phyloP scores from a whole-genome alignment of 2,888 invertebrate genomes.

The Hirtodrosophila duncani region DNA sequence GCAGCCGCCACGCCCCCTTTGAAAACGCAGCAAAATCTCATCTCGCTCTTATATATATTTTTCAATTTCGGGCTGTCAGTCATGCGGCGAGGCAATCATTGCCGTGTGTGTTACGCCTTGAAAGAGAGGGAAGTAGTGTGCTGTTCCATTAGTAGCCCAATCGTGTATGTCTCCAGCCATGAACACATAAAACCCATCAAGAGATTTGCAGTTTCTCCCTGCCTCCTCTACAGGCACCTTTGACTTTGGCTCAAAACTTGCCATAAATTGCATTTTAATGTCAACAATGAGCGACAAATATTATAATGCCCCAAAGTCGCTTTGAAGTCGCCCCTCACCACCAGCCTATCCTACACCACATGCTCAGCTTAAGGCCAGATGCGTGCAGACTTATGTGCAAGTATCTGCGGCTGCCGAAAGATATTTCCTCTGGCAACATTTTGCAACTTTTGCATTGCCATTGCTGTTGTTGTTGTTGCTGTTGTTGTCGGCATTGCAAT shows the following conservation, averaged over 20 bases:
- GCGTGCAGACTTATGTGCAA: constrained; percentile 69
- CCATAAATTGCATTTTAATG: constrained; percentile 72
- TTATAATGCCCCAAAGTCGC: constrained; percentile 51
- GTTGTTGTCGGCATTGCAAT: constrained; percentile 40
- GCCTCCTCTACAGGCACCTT: constrained; percentile 27
- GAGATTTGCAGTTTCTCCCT: too few relatives aligned
- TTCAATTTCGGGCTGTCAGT: constrained; percentile 35
- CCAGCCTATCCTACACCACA: background rate
- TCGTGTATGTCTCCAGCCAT: background rate
- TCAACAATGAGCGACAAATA: constrained; percentile 70
- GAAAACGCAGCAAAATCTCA: constrained; percentile 24
- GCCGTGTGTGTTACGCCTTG: constrained; percentile 47
- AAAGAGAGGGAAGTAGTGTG: constrained; percentile 12
- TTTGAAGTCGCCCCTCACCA: constrained; percentile 9
- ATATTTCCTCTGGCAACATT: constrained; percentile 66
- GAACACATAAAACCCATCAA: too few relatives aligned
- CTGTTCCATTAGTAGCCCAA: constrained; percentile 26
- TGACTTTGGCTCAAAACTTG: too few relatives aligned
- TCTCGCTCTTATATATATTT: constrained; percentile 11
- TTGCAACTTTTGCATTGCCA: constrained; percentile 59
- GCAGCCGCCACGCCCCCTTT: constrained; percentile 32
- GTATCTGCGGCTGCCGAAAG: constrained; percentile 70
- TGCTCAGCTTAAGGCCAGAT: constrained; percentile 20
- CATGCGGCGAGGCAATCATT: constrained; percentile 53
- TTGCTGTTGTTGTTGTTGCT: constrained; percentile 5